phyloP scores from a whole-genome alignment of 2,888 invertebrate genomes.

The Corbicula japonica region DNA sequence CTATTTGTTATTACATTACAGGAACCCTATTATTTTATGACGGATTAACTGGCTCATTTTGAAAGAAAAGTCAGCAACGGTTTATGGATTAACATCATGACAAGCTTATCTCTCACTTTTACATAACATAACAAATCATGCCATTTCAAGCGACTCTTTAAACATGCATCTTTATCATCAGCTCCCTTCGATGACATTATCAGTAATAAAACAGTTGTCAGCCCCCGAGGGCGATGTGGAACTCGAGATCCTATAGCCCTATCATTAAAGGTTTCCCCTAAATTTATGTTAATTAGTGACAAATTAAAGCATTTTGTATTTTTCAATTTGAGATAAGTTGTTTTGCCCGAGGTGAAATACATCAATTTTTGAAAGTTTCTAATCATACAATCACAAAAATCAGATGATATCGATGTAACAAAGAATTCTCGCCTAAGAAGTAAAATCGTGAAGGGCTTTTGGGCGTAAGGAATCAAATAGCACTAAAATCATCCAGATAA shows the following conservation, averaged over 20 bases:
- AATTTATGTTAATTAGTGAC: slow-evolving; percentile 70
- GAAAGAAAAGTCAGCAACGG: too few relatives aligned
- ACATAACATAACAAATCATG: too few relatives aligned
- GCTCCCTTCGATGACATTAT: neutral
- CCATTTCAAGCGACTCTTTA: too few relatives aligned
- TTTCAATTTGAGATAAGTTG: slow-evolving; percentile 62
- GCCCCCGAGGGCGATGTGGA: slow-evolving; percentile 23
- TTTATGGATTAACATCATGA: too few relatives aligned
- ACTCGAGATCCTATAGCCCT: slow-evolving; percentile 30
- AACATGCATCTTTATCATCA: slow-evolving; percentile 20
- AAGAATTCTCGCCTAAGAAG: slow-evolving; percentile 47
- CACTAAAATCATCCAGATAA: slow-evolving; percentile 57
- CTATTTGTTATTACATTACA: too few relatives aligned
- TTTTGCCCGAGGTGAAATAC: slow-evolving; percentile 38
- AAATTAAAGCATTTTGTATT: slow-evolving; percentile 70
- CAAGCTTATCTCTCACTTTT: too few relatives aligned
- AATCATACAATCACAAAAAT: too few relatives aligned
- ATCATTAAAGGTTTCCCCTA: slow-evolving; percentile 53
- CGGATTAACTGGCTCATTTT: too few relatives aligned
- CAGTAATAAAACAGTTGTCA: slow-evolving; percentile 38
- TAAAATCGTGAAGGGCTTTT: slow-evolving; percentile 39
- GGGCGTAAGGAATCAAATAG: slow-evolving; percentile 43
- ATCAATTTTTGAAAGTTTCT: slow-evolving; percentile 5
- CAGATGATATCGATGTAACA: slow-evolving; percentile 56
- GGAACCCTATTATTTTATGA: too few relatives aligned